These are phyloP conservation scores for Xyrauchen texanus DNA, from an alignment of 2,113 vertebrate genomes.

Conservation along the genomic window DNA sequence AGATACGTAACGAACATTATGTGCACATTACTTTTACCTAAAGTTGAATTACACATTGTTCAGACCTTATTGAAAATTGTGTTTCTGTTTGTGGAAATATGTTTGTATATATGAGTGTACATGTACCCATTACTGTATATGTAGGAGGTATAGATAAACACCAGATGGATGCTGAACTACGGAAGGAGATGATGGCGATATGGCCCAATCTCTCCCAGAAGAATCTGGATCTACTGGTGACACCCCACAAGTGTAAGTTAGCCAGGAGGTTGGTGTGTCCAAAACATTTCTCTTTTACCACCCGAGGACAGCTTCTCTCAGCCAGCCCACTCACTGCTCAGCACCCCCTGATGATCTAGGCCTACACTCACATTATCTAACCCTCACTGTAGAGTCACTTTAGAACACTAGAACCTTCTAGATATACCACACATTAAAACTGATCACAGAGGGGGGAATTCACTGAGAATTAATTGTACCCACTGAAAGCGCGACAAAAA, in stretches of 20 bases:
- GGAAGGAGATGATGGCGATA: conserved; percentile 98
- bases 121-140: conserved; percentile 31
- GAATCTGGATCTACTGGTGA: conserved; percentile 90
- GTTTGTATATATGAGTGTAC: conserved; percentile 31
- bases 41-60: conserved; percentile 2
- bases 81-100: conserved; percentile 9
- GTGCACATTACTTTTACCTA: neutral
- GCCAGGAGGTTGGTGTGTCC: conserved; percentile 59
- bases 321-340: conserved; percentile 65
- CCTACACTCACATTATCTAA: neutral
- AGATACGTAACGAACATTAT: no score
- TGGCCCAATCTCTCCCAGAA: conserved; percentile 97
- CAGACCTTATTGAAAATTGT: neutral
- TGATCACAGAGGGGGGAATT: no score
- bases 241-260: conserved; percentile 93
- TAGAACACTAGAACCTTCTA: no score
- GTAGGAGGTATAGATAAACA: conserved; percentile 91
- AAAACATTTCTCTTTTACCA: conserved; percentile 55
- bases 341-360: conserved; percentile 73
- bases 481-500: no score
- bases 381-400: neutral
- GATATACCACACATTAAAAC: no score
- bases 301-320: conserved; percentile 70
- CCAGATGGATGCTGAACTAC: conserved; percentile 91
- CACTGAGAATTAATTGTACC: no score